Base-by-base conservation (phyloP, 1,140 invertebrate species). In the Hydropsyche tenuis region DNA sequence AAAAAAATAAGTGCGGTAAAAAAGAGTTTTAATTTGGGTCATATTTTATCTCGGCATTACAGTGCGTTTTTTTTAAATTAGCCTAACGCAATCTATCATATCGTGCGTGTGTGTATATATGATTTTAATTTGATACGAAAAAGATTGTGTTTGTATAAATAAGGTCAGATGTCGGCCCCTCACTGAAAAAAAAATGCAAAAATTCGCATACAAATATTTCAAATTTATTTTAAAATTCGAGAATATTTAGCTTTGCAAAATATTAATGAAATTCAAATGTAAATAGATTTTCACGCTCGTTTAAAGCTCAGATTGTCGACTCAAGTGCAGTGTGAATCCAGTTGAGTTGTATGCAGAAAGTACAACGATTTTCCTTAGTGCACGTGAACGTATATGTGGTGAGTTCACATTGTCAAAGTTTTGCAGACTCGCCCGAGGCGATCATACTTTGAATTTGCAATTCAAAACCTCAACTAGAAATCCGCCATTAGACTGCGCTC, bases 401-500 rank as follows among this genome's bases (percentile, higher is more conserved):
- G n/a, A n/a, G n/a, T n/a, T n/a, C n/a, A n/a, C 45, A 46, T 12
- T n/a, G 12, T 16, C 14, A 12, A 46, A 46, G 45, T 46, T 46
- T 46, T 16, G 45, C 62, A 20, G 14, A 64, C 25, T 37, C 62
- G 62, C 62, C 62, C 25, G 23, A 27, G 25, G 62, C 25, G 25
- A 64, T 64, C 18, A 27, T 27, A 64, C 62, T 64, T 64, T 64
- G 62, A 1, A 64, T 64, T 64, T 64, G 62, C 62, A 64, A 64
- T 64, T 64, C 62, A 64, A 64, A 23, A 30, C 9, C 30, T 12
- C 12, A 1, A 27, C 62, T 22, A 64, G 9, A 27, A 64, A 37
- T 64, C 30, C 30, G 9, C 30, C 22, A 64, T 16, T 30, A 25
- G 6, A 4, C 62, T 12, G 6, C n/a, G 1, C 9, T 42, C 6